Conservation (phyloP, 2,888 invertebrate genomes). For the Archips crataeganus region DNA sequence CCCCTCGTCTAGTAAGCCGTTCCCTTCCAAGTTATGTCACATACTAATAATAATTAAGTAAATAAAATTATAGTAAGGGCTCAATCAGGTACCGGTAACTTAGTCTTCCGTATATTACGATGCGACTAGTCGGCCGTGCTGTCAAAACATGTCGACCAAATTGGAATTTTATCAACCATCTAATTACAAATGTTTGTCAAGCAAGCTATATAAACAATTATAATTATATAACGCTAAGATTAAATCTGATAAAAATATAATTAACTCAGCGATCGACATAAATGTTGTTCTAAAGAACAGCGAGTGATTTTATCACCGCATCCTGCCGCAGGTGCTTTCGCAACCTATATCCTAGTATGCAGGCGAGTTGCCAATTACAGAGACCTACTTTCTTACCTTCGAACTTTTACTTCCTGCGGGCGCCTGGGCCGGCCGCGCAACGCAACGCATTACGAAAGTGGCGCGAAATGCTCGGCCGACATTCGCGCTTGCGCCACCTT, state of each 20-base stretch:
- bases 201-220: not conserved
- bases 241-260: not conserved
- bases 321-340: slow-evolving; percentile 37
- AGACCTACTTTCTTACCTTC: slow-evolving; percentile 86
- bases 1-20: slow-evolving; percentile 45
- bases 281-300: not conserved
- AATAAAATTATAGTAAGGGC: not conserved
- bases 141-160: too few relatives aligned
- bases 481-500: slow-evolving; percentile 85
- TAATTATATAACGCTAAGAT: not conserved
- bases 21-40: slow-evolving; percentile 30
- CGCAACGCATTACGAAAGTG: slow-evolving; percentile 85
- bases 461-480: slow-evolving; percentile 86
- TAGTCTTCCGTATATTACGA: not conserved
- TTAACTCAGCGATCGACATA: not conserved
- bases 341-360: slow-evolving; percentile 62
- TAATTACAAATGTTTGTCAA: not conserved
- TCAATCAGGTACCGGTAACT: not conserved
- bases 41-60: slow-evolving; percentile 15
- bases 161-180: not conserved
- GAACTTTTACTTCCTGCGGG: slow-evolving; percentile 86
- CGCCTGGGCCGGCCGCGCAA: slow-evolving; percentile 80
- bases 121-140: too few relatives aligned
- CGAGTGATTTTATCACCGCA: slow-evolving; percentile 35
- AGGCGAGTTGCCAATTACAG: slow-evolving; percentile 83